Evolutionary conservation across 2,888 invertebrate species (phyloP), one percentile per base, ranked within the genome.

Genomic region (Diadegma fenestrale): DNA sequence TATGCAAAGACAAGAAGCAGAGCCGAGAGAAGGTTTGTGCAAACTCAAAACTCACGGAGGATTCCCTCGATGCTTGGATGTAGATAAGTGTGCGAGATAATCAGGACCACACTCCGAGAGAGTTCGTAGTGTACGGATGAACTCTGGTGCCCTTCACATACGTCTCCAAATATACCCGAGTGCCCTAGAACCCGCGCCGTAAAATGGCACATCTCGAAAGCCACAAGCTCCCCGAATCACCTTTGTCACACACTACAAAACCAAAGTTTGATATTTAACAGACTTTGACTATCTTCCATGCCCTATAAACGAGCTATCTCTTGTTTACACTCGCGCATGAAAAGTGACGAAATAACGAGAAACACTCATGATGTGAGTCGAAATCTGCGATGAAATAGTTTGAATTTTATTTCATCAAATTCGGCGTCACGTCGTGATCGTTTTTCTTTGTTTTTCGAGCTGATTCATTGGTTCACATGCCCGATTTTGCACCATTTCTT

Each of bases 51-150:
- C 45, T 72, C 22, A 48, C 58, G 66, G 45, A 48, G 78, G 64
- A 73, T 82, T 78, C 63, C 58, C 64, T 68, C 33, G 58, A 77
- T 64, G 77, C 72, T 54, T 14, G 45, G 61, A 37, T 58, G 72
- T 26, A 82, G 77, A 82, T 72, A 72, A 77, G 77, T 51, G 58
- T 72, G 78, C 37, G 45, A 72, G 82, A 82, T 82, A 82, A 78
- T 78, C 77, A 64, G 48, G 77, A 37, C 64, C 71, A 73, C 45
- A 71, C 63, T 64, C 51, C n/a, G 26, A 33, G 63, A 51, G 71
- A 77, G 41, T 58, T 66, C 71, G 43, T 17, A 19, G 58, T n/a
- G n/a, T 68, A 68, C 66, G 72, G 72, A 73, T 66, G 82, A 82
- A 71, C 82, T 77, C 64, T 71, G 69, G 63, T 17, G 72, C 37